These are phyloP conservation scores for Odocoileus hemionus DNA, from an alignment of 2,113 vertebrate species.

Conservation along the genomic window DNA sequence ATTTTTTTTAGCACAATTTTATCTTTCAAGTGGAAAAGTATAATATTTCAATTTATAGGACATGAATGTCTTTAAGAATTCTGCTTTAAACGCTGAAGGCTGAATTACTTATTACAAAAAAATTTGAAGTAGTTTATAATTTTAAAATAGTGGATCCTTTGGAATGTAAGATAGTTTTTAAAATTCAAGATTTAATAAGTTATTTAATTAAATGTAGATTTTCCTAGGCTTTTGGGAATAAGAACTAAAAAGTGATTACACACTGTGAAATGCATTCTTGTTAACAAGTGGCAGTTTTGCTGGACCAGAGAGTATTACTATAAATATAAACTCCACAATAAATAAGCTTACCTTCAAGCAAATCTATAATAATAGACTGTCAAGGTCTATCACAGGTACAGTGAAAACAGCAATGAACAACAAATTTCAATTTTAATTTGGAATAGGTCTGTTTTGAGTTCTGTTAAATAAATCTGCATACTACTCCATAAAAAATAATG, in stretches of 20 bases:
- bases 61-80: slow-evolving; percentile 32
- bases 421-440: slow-evolving; percentile 8
- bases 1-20: neutral
- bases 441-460: neutral
- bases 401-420: neutral
- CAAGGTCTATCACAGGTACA: slow-evolving; percentile 6
- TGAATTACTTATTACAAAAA: slow-evolving; percentile 56
- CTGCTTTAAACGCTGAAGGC: neutral
- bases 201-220: slow-evolving; percentile 47
- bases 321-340: slow-evolving; percentile 35
- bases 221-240: slow-evolving; percentile 59
- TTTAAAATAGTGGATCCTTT: slow-evolving; percentile 39
- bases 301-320: slow-evolving; percentile 1
- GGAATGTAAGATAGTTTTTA: neutral
- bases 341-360: slow-evolving; percentile 40
- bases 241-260: slow-evolving; percentile 64
- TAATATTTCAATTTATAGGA: slow-evolving; percentile 23
- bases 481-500: neutral
- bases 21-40: neutral
- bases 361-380: neutral
- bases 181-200: slow-evolving; percentile 49
- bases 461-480: neutral
- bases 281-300: slow-evolving; percentile 48
- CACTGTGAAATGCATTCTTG: slow-evolving; percentile 55
- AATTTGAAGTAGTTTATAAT: slow-evolving; percentile 33